Evolutionary conservation across 1,140 invertebrate genomes (phyloP).

Genomic region (Drosophila yakuba): DNA sequence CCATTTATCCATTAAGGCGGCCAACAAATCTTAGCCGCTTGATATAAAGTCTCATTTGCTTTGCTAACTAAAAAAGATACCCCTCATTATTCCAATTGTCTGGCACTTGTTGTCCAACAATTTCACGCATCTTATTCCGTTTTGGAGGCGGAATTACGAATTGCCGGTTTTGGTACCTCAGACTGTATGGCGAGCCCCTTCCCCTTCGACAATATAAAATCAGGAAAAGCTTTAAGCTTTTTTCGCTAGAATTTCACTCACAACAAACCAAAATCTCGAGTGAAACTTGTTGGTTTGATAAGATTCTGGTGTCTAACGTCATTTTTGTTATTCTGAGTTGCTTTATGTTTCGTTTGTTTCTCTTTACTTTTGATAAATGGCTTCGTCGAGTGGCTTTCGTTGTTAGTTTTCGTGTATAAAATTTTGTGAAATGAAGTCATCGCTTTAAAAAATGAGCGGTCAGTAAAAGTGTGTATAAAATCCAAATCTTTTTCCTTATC

Average conservation of each 20-base stretch:
- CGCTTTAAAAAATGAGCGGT: constrained; percentile 45
- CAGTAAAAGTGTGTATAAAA: constrained; percentile 1
- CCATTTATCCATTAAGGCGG: constrained; percentile 25
- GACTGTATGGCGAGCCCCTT: background rate
- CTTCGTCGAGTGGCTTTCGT: constrained; percentile 51
- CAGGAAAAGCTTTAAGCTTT: constrained; percentile 49
- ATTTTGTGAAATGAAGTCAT: constrained; percentile 71
- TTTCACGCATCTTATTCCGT: constrained; percentile 73
- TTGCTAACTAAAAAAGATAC: background rate
- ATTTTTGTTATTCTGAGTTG: constrained; percentile 43
- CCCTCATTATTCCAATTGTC: constrained; percentile 13
- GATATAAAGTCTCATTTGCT: constrained; percentile 54
- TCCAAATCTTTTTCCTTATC: constrained; percentile 19
- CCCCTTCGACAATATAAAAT: background rate
- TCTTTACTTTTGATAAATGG: constrained; percentile 66
- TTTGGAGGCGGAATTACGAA: constrained; percentile 26
- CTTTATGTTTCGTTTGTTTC: constrained; percentile 3
- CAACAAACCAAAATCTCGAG: constrained; percentile 62
- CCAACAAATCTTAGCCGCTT: constrained; percentile 22
- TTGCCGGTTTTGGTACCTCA: constrained; percentile 25
- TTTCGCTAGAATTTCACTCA: constrained; percentile 51
- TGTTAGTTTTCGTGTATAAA: constrained; percentile 60
- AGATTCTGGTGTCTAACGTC: constrained; percentile 45
- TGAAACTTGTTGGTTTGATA: constrained; percentile 66
- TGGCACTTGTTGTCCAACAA: constrained; percentile 72